Percentiles rank a stretch among this genome's conserved stretches.
These are phyloP conservation scores for Drosophila tristis DNA, from an alignment of 1,140 invertebrate species.

Conservation along the genomic window DNA sequence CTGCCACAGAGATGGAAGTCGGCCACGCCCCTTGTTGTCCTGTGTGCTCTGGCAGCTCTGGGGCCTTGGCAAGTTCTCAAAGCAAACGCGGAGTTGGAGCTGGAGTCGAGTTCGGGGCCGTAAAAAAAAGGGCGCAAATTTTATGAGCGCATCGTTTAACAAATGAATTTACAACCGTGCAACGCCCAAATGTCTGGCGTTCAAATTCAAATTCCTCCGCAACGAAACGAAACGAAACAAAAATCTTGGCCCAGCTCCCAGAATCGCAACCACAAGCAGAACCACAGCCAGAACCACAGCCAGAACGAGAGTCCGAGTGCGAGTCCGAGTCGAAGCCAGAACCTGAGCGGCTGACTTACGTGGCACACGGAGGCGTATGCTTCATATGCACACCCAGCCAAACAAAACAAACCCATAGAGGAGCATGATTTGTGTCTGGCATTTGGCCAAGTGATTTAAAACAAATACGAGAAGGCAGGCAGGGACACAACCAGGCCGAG, in stretches of 20 bases:
- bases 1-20: conserved; percentile 53
- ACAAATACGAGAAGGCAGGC: conserved; percentile 51
- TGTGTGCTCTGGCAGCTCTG: conserved; percentile 39
- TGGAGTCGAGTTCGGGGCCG: conserved; percentile 35
- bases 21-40: conserved; percentile 63
- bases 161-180: conserved; percentile 84
- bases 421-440: conserved; percentile 67
- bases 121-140: conserved; percentile 83
- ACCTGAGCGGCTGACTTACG: conserved; percentile 48
- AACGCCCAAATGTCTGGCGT: conserved; percentile 84
- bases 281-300: neutral
- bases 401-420: conserved; percentile 15
- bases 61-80: conserved; percentile 60
- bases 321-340: neutral
- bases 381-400: conserved; percentile 27
- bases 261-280: too few relatives aligned
- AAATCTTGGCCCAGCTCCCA: conserved; percentile 55
- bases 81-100: conserved; percentile 13
- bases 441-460: conserved; percentile 70
- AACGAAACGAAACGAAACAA: conserved; percentile 20
- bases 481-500: neutral
- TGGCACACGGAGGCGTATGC: conserved; percentile 72
- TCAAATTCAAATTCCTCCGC: conserved; percentile 81
- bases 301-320: conserved; percentile 15
- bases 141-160: conserved; percentile 84